A percentile compares a stretch with the other conserved stretches of the same genome.
Conservation (phyloP, 1,140 invertebrate genomes). For the Neodiprion pinetum region DNA sequence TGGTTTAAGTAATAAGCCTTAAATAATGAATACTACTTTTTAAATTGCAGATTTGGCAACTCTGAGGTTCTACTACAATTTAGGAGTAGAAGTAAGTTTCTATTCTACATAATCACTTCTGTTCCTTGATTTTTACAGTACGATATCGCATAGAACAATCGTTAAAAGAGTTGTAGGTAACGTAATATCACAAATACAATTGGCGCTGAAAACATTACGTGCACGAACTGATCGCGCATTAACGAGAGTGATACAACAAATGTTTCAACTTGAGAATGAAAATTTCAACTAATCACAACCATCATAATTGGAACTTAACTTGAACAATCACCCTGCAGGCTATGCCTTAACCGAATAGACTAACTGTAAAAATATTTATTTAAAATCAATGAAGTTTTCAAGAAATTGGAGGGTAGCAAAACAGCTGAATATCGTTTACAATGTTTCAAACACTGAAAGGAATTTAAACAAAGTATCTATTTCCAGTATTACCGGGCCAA, state of each 20-base stretch:
- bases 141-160: not conserved
- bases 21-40: conserved; percentile 14
- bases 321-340: not conserved
- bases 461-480: conserved; percentile 17
- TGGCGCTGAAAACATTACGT: too few species aligned
- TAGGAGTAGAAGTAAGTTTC: conserved; percentile 65
- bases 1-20: conserved; percentile 6
- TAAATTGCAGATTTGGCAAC: conserved; percentile 65
- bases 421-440: conserved; percentile 12
- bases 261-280: too few species aligned
- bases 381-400: not conserved
- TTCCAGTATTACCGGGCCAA: conserved; percentile 28
- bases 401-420: conserved; percentile 1
- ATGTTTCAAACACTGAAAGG: conserved; percentile 9
- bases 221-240: too few species aligned
- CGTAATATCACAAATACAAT: too few species aligned
- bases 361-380: conserved; percentile 6
- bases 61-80: conserved; percentile 71
- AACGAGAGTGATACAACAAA: too few species aligned
- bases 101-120: conserved; percentile 13
- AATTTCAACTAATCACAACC: too few species aligned
- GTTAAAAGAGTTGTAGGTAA: not conserved
- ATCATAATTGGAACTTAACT: not conserved
- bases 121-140: not conserved
- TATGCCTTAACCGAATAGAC: not conserved